Evolutionary conservation across 2,113 vertebrate species (phyloP).

Genomic region (Megaceryle maxima): DNA sequence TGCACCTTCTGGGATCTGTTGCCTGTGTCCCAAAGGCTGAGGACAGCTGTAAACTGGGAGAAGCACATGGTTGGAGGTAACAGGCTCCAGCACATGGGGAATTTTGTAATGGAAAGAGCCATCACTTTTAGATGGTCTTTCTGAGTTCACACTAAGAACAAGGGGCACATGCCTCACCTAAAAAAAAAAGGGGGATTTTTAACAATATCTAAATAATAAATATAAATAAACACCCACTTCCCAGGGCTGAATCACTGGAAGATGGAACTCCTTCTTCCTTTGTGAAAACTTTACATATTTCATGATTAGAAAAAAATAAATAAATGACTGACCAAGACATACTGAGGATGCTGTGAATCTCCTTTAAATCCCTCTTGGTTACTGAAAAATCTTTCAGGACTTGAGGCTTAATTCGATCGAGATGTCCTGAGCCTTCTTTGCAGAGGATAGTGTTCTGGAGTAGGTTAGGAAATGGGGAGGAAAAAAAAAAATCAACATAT

Average conservation of each 20-base stretch:
- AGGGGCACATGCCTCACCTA: background rate
- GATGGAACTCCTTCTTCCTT: background rate
- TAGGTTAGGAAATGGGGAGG: background rate
- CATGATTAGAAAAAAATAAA: background rate
- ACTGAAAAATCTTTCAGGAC: background rate
- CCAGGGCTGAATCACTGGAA: background rate
- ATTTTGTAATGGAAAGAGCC: background rate
- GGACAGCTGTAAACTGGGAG: background rate
- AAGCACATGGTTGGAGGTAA: background rate
- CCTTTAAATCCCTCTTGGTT: background rate
- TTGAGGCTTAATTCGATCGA: background rate
- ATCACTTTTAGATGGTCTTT: background rate
- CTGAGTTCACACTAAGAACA: background rate
- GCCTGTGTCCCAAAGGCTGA: background rate
- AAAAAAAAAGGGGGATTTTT: background rate
- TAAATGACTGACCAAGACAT: background rate
- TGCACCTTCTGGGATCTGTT: background rate
- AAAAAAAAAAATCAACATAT: no score
- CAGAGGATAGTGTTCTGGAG: background rate
- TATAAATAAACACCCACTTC: background rate
- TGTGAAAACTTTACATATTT: background rate
- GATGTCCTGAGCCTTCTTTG: background rate
- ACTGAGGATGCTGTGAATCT: background rate
- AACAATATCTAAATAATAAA: background rate
- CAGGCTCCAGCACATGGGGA: fast-evolving